Base-by-base conservation (phyloP, 2,888 invertebrate species). In the Papilio elwesi region DNA sequence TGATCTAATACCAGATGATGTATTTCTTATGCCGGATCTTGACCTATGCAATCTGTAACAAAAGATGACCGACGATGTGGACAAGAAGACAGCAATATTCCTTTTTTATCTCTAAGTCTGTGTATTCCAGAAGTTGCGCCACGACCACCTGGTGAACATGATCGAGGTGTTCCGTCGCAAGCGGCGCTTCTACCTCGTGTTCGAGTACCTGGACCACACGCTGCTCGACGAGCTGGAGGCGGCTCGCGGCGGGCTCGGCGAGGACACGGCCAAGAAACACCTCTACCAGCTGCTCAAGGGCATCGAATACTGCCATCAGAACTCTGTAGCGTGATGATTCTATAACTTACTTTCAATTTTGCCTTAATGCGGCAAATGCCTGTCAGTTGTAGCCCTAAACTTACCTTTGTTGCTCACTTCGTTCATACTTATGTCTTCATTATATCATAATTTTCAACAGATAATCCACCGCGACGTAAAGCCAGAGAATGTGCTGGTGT, bases 391-490 rank as follows among this genome's bases (percentile, higher is more conserved):
- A 26, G 4, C 26, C 26, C 1, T 26, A 2, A 4, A 26, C 26
- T 4, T 26, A 26, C 4, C 26, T 26, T 26, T 26, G 1, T 26
- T 26, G 26, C 26, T 26, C 26, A 26, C 26, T 2, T 4, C 4
- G 4, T 26, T 26, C 26, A 26, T 26, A 26, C 4, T 26, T 26
- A 26, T 26, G 1, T 26, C 1, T 26, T 26, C 26, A 26, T 26
- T 26, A 26, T 26, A 26, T 15, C n/a, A 12, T 43, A 15, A 70
- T 38, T 47, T 38, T 9, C 43, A 11, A 16, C 85, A 97, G 97
- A 96, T 98, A 80, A 97, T 98, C 81, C 98, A 98, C 85, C 94
- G 98, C 63, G 98, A 98, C 85, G 96, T 98, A 63, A 98, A 98
- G 83, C 98, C 98, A 4, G 98, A 98, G 85, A 98, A 98, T 85